phyloP scores from a whole-genome alignment of 2,113 vertebrate genomes.

The Euleptes europaea region DNA sequence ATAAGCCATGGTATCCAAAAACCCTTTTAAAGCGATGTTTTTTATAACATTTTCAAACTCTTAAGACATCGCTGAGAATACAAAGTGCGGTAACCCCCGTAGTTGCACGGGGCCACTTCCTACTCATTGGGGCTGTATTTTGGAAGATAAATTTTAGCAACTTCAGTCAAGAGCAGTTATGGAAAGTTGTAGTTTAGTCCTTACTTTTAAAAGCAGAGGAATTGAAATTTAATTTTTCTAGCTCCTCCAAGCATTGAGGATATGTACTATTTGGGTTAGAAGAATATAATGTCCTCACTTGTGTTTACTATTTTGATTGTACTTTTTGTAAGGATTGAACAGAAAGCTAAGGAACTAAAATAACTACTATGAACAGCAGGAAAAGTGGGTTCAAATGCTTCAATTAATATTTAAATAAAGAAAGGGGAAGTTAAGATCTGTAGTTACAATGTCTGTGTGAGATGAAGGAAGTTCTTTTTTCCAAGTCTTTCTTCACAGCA shows the following conservation, averaged over 20 bases:
- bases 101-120: neutral
- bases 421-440: neutral
- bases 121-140: neutral
- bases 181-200: neutral
- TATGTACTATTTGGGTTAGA: neutral
- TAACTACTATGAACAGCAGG: neutral
- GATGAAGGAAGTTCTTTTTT: neutral
- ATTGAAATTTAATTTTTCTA: neutral
- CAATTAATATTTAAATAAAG: no score
- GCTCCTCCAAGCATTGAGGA: neutral
- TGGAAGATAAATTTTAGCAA: neutral
- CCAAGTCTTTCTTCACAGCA: neutral
- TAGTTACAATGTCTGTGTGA: neutral
- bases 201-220: neutral
- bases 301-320: neutral
- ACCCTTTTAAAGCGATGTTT: no score
- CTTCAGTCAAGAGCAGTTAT: neutral
- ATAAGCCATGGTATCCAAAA: no score
- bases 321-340: neutral
- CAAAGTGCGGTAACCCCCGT: no score
- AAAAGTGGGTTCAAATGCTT: neutral
- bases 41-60: no score
- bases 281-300: neutral
- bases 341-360: neutral
- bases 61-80: no score